Evolutionary conservation across 2,113 vertebrate genomes (phyloP), one percentile per base, ranked within the genome.

Genomic region (Phoenicopterus ruber): DNA sequence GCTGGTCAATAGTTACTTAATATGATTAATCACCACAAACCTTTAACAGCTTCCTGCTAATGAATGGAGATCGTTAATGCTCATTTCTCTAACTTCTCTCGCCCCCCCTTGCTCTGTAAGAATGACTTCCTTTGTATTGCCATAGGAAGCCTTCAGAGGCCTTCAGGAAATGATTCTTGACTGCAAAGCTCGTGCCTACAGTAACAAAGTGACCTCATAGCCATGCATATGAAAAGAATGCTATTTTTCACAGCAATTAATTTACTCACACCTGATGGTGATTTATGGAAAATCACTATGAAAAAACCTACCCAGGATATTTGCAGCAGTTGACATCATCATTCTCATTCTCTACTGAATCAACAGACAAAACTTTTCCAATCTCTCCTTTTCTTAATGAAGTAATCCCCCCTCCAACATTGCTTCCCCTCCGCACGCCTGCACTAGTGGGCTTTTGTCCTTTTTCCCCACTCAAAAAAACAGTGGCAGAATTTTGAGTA

Each of bases 11-110:
- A 90, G 38, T 91, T 95, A 84, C 20, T 95, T 88, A 82, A 57
- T 84, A 58, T 81, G 79, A 93, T 91, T 80, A 78, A 93, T 82
- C 26, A 55, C 59, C 54, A 42, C 21, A 66, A 57, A 71, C 49
- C 62, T 91, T 83, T 82, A 94, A 69, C 69, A 88, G 50, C 66
- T 95, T 95, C 66, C 91, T 94, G 71, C 40, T 94, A 86, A 95
- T 76, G 77, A 96, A 63, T 50, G 52, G 38, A 79, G 70, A 76
- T 34, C 2, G 8, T 78, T 91, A 81, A 65, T 72, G 78, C 65
- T 83, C 31, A 4, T 74, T 89, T 93, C 61, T 74, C 25, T 59
- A 49, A 38, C 25, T 65, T 47, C 31, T 55, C 42, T 34, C 74
- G 31, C 70, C 66, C 80, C 71, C 32, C 16, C 31, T 67, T 71